Percentiles rank a stretch among this genome's conserved stretches.
phyloP scores from a whole-genome alignment of 64 coral and sea anemone genomes.

The Montipora sp. region DNA sequence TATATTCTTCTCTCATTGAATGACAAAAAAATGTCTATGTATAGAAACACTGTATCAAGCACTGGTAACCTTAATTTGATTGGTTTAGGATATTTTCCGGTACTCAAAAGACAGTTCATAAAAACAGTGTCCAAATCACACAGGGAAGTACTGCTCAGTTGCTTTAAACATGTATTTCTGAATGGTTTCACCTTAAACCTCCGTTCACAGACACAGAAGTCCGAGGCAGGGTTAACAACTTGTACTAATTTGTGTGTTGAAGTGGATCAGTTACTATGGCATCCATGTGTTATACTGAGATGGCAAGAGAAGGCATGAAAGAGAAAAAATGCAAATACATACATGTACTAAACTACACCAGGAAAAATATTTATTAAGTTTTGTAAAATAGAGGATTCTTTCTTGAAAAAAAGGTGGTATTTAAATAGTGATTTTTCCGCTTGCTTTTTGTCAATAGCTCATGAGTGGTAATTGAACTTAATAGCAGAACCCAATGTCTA shows the following conservation, averaged over 20 bases:
- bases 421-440: conserved; percentile 6
- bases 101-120: too few species aligned
- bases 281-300: not conserved
- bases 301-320: not conserved
- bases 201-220: not conserved
- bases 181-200: not conserved
- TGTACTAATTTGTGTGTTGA: not conserved
- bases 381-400: conserved; percentile 38
- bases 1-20: too few species aligned
- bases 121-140: too few species aligned
- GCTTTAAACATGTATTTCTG: not conserved
- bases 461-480: not conserved
- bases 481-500: not conserved
- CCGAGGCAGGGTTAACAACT: too few species aligned
- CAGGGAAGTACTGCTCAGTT: too few species aligned
- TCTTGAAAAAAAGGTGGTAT: conserved; percentile 2
- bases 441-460: not conserved
- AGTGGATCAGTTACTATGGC: not conserved
- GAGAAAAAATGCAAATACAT: not conserved
- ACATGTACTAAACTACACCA: not conserved
- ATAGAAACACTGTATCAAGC: too few species aligned
- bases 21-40: too few species aligned
- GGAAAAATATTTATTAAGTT: conserved; percentile 42
- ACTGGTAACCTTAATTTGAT: too few species aligned
- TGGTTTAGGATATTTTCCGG: too few species aligned